Percentiles rank a stretch among this genome's conserved stretches.
Evolutionary conservation across 2,797 vertebrate genomes (phyloP).

Genomic region (Cuniculus paca): DNA sequence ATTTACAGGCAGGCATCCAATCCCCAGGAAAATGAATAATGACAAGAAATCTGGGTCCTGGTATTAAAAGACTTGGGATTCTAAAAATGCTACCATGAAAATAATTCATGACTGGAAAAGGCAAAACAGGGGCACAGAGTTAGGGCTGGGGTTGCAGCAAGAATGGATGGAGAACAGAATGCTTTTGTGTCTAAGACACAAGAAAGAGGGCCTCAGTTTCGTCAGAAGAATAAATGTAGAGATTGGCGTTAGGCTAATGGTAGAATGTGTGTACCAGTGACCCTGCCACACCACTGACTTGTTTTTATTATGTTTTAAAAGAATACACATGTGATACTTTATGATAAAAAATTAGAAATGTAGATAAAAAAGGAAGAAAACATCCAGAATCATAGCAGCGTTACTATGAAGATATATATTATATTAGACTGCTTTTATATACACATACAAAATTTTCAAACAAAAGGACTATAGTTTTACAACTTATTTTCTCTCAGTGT

Average conservation of each 20-base stretch:
- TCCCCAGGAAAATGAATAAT: neutral
- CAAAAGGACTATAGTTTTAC: constrained; percentile 23
- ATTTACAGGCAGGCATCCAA: neutral
- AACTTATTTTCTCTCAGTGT: neutral
- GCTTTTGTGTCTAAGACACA: neutral
- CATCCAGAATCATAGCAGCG: neutral
- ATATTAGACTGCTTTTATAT: neutral
- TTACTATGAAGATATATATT: constrained; percentile 28
- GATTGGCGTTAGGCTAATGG: neutral
- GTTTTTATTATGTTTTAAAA: constrained; percentile 25
- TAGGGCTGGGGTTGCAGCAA: neutral
- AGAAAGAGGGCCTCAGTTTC: neutral
- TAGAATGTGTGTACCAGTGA: neutral
- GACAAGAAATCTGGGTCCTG: neutral
- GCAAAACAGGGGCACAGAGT: neutral
- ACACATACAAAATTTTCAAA: neutral
- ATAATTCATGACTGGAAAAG: neutral
- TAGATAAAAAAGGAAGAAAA: neutral
- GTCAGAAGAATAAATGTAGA: neutral
- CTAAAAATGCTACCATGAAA: constrained; percentile 1
- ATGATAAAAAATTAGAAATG: constrained; percentile 54
- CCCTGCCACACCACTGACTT: neutral
- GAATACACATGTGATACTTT: neutral
- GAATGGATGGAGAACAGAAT: neutral
- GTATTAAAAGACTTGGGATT: constrained; percentile 13